These are phyloP conservation scores for Gadus chalcogrammus DNA, from an alignment of 2,113 vertebrate genomes.

Conservation along the genomic window DNA sequence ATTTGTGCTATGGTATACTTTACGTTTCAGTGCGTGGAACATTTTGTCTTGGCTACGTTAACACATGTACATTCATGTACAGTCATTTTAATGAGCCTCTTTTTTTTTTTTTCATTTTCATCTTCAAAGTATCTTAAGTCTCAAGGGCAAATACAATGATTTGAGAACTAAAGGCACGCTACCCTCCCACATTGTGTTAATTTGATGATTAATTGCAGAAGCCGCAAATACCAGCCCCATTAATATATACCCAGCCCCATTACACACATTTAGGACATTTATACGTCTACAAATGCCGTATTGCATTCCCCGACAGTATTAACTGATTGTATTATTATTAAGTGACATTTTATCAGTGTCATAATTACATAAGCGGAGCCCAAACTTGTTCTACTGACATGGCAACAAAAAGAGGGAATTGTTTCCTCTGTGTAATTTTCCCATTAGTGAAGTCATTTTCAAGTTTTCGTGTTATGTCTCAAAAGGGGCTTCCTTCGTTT, in stretches of 20 bases:
- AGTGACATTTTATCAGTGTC: too few species aligned
- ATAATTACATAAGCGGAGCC: too few species aligned
- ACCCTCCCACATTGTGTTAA: slow-evolving; percentile 48
- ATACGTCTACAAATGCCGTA: too few species aligned
- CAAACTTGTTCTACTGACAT: too few species aligned
- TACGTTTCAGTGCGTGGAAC: too few species aligned
- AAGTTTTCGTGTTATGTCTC: background rate
- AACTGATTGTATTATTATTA: too few species aligned
- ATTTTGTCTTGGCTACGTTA: too few species aligned
- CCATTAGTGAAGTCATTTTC: slow-evolving; percentile 33
- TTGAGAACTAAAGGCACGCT: slow-evolving; percentile 34
- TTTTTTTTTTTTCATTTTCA: slow-evolving; percentile 16
- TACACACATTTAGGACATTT: too few species aligned
- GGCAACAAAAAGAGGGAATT: slow-evolving; percentile 15
- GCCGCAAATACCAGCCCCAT: slow-evolving; percentile 33
- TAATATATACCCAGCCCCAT: background rate
- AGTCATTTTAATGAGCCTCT: slow-evolving; percentile 29
- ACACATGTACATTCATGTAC: too few species aligned
- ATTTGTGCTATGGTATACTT: too few species aligned
- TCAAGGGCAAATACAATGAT: slow-evolving; percentile 56
- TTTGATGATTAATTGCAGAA: slow-evolving; percentile 55
- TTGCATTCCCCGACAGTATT: too few species aligned
- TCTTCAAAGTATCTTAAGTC: slow-evolving; percentile 41
- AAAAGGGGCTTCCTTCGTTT: too few species aligned
- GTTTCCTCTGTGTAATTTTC: slow-evolving; percentile 20